These are phyloP conservation scores for Oxyruncus cristatus DNA, from an alignment of 2,113 vertebrate species.

Conservation along the genomic window DNA sequence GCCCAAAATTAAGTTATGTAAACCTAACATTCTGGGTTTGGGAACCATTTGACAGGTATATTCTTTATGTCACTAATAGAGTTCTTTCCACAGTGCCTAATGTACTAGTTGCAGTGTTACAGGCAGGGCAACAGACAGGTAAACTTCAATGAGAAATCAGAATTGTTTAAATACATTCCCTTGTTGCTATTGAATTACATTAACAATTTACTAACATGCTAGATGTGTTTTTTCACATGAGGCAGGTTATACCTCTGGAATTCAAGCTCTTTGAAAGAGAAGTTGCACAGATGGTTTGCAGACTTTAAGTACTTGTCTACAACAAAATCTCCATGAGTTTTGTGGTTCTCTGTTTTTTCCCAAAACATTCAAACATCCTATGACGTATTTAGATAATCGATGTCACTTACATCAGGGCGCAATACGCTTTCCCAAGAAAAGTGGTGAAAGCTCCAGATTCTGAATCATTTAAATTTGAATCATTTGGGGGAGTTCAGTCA, in stretches of 20 bases:
- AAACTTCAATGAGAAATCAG: neutral
- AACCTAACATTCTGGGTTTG: neutral
- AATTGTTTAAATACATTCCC: neutral
- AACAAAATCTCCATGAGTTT: neutral
- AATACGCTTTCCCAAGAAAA: neutral
- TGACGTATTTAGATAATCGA: neutral
- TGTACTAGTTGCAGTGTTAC: neutral
- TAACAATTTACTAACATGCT: neutral
- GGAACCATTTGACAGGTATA: neutral
- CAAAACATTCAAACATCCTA: neutral
- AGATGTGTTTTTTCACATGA: neutral
- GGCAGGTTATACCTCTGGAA: neutral
- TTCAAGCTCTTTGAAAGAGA: neutral
- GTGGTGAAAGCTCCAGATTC: neutral
- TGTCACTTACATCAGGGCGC: neutral
- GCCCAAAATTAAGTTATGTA: neutral
- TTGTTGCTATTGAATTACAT: neutral
- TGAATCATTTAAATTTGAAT: neutral
- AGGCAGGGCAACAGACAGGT: neutral
- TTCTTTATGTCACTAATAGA: neutral
- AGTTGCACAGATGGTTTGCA: neutral
- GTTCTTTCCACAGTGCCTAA: neutral
- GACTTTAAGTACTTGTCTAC: neutral
- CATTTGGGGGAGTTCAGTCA: neutral
- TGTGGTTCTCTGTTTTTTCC: neutral